Evolutionary conservation across 2,888 invertebrate genomes (phyloP).

Genomic region (Drosophila recens): DNA sequence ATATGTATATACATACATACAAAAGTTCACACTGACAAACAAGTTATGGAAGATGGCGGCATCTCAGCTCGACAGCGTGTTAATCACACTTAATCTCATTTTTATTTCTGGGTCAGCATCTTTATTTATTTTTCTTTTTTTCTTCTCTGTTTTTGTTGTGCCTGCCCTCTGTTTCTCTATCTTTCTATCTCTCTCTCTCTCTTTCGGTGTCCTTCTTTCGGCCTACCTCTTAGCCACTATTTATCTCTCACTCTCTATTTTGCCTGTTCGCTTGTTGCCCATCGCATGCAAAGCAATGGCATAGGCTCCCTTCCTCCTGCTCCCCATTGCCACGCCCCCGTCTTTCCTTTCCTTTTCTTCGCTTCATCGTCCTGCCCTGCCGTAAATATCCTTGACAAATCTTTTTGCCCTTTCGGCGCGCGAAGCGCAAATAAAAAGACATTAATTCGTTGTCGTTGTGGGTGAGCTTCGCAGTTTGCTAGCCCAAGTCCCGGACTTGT

Average conservation of each 20-base stretch:
- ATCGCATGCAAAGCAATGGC: constrained; percentile 23
- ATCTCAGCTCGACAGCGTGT: constrained; percentile 71
- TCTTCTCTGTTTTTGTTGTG: constrained; percentile 30
- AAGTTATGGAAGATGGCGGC: constrained; percentile 59
- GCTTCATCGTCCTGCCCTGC: constrained; percentile 39
- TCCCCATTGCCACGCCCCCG: too few species aligned
- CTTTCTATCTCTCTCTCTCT: constrained; percentile 1
- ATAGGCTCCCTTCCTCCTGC: constrained; percentile 7
- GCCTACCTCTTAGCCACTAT: constrained; percentile 9
- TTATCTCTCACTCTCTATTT: background rate
- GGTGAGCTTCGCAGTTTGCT: constrained; percentile 38
- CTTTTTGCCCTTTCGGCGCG: constrained; percentile 76
- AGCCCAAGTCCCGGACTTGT: constrained; percentile 2
- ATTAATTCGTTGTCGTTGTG: constrained; percentile 76
- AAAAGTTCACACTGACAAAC: constrained; percentile 16
- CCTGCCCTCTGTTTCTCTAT: background rate
- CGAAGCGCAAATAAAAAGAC: constrained; percentile 77
- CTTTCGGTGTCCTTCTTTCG: constrained; percentile 1
- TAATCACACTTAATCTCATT: constrained; percentile 83
- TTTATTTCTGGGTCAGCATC: constrained; percentile 83
- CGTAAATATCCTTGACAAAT: constrained; percentile 79
- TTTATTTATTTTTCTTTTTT: constrained; percentile 60
- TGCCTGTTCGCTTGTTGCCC: constrained; percentile 18
- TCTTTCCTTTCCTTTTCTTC: background rate
- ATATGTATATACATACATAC: constrained; percentile 12